These are phyloP conservation scores for Subanguina moxae DNA, from an alignment of 1,140 invertebrate species.

Conservation along the genomic window DNA sequence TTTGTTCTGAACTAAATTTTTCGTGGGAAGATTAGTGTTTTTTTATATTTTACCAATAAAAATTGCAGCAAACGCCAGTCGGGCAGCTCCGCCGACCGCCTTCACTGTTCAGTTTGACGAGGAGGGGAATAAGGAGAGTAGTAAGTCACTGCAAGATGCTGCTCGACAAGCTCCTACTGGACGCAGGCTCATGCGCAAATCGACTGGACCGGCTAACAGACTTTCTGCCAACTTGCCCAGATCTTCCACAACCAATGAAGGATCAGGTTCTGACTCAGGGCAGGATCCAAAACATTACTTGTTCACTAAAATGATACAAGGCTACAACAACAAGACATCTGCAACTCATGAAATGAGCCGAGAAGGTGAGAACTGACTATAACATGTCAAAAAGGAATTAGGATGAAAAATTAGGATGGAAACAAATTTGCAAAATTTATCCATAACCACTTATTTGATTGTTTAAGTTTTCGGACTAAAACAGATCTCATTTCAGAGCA, in stretches of 20 bases:
- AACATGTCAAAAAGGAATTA: no score
- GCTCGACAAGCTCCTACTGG: conserved; percentile 36
- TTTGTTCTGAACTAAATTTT: no score
- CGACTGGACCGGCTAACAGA: background rate
- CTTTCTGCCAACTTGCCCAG: conserved; percentile 1
- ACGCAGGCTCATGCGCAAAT: conserved; percentile 25
- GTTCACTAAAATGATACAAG: conserved; percentile 36
- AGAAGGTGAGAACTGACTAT: no score
- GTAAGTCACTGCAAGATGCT: conserved; percentile 35
- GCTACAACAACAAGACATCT: background rate
- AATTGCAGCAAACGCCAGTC: conserved; percentile 21
- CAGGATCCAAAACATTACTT: conserved; percentile 46
- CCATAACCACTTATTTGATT: no score
- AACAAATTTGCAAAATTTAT: no score
- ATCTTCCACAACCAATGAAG: background rate
- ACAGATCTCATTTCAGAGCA: no score
- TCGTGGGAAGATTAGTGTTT: no score
- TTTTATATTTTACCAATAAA: background rate
- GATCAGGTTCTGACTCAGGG: conserved; percentile 17
- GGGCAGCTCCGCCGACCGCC: conserved; percentile 40
- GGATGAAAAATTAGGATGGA: no score
- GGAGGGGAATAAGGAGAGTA: background rate
- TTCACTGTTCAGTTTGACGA: conserved; percentile 42
- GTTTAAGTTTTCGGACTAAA: no score
- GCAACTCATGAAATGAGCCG: no score